Conservation (phyloP, 1,140 invertebrate species). For the Drosophila subobscura region DNA sequence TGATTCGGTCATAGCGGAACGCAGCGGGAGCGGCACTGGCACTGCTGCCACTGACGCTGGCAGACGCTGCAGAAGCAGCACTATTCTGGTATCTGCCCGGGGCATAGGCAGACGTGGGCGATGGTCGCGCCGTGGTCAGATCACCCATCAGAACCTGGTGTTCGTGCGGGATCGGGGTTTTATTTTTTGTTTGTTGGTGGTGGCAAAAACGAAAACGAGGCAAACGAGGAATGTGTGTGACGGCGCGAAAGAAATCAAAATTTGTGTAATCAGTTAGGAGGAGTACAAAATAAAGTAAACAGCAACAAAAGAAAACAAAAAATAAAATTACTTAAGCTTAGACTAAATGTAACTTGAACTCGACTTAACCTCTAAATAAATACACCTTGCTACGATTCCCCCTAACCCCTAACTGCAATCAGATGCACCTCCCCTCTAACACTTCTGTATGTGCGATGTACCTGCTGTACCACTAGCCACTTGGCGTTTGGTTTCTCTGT, state of each 20-base stretch:
- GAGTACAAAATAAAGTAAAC: not conserved
- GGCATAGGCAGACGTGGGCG: slow-evolving; percentile 2
- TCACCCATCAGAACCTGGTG: slow-evolving; percentile 44
- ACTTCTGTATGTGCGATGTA: not conserved
- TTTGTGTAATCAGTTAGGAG: slow-evolving; percentile 40
- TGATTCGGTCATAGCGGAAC: slow-evolving; percentile 14
- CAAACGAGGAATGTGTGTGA: slow-evolving; percentile 5
- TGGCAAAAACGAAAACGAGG: not conserved
- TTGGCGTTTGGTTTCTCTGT: not conserved
- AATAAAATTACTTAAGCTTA: not conserved
- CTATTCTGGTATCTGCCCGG: slow-evolving; percentile 1
- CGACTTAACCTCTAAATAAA: too few relatives aligned
- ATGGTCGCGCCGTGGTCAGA: slow-evolving; percentile 13
- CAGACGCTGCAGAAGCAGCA: too few relatives aligned
- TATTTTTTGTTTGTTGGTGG: too few relatives aligned
- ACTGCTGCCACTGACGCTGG: too few relatives aligned
- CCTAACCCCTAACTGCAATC: too few relatives aligned
- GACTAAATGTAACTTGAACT: not conserved
- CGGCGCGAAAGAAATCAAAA: slow-evolving; percentile 43
- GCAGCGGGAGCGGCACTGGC: not conserved
- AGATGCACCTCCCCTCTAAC: too few relatives aligned
- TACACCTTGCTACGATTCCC: too few relatives aligned
- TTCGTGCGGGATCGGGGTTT: not conserved
- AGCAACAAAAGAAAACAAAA: too few relatives aligned
- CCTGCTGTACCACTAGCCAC: not conserved